phyloP scores from a whole-genome alignment of 2,888 invertebrate species.

The Synergus umbraculus region DNA sequence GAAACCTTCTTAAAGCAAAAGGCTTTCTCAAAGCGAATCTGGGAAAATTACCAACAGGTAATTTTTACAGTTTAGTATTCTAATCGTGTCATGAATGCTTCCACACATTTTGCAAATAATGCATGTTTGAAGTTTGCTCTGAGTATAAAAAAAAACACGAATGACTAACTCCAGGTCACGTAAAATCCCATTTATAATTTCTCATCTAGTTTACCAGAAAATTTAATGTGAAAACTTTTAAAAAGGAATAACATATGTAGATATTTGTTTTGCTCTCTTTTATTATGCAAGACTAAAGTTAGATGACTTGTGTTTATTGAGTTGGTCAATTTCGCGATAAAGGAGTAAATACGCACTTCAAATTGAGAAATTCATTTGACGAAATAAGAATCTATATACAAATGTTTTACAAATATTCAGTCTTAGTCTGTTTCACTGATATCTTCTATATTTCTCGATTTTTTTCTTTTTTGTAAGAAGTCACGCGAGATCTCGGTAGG shows the following conservation, averaged over 20 bases:
- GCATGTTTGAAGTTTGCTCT: neutral
- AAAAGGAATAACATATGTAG: too few relatives aligned
- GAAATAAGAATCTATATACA: too few relatives aligned
- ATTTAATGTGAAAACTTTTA: too few relatives aligned
- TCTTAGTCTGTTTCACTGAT: neutral
- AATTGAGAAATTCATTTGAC: too few relatives aligned
- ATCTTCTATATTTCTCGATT: neutral
- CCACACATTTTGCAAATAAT: neutral
- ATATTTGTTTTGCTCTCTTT: too few relatives aligned
- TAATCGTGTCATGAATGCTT: neutral
- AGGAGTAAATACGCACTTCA: too few relatives aligned
- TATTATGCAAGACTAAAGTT: too few relatives aligned
- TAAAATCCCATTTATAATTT: too few relatives aligned
- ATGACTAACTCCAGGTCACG: too few relatives aligned
- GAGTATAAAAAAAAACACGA: neutral
- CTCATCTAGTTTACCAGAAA: too few relatives aligned
- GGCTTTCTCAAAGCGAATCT: neutral
- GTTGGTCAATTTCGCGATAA: too few relatives aligned
- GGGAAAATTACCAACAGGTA: neutral
- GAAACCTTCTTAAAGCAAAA: neutral
- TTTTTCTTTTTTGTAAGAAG: slow-evolving; percentile 4
- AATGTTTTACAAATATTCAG: neutral
- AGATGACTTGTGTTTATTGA: too few relatives aligned
- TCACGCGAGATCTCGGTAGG: slow-evolving; percentile 30
- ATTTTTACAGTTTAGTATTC: neutral